Base-by-base conservation (phyloP, 2,888 invertebrate species). In the Eupsilia transversa region DNA sequence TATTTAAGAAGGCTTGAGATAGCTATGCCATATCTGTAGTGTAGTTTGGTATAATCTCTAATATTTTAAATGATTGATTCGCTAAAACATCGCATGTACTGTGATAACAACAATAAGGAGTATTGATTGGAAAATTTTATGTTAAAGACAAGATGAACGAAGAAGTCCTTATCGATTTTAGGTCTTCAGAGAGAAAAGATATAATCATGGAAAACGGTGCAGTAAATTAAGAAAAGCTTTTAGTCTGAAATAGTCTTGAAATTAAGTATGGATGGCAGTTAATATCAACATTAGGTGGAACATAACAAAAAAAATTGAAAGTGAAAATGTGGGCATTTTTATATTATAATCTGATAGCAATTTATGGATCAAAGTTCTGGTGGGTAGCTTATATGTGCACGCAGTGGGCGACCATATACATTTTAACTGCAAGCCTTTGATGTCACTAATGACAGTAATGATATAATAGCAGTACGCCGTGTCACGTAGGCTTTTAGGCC, bases 401-500 rank as follows among this genome's bases (percentile, higher is more conserved):
- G 71, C 80, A 63, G 86, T 88, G 85, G 89, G 87, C 85, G 87
- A 75, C 82, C 76, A 72, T 75, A 81, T 76, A 74, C 56, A 68
- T 30, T 78, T 83, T 75, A 81, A 82, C 84, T 75, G 80, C 80
- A 80, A 70, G 69, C 79, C 83, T 76, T 86, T 83, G 80, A 86
- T 83, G 79, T 84, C 84, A 85, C 86, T 86, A 90, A 88, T 86
- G 81, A 77, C 74, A 59, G 63, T 83, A 77, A 77, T 80, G 76
- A 85, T 82, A 86, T 83, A 85, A 86, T 79, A 82, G 70, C 78
- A 80, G 76, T 87, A 89, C 89, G 91, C 87, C 85, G 80, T 89
- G 92, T 92, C 93, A 92, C 90, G 91, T 92, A 92, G 92, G 91
- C 89, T 92, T 93, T 91, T 89, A 92, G 89, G 89, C 87, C 88